Conservation (phyloP, 2,113 vertebrate genomes). For the Bostrychus sinensis region DNA sequence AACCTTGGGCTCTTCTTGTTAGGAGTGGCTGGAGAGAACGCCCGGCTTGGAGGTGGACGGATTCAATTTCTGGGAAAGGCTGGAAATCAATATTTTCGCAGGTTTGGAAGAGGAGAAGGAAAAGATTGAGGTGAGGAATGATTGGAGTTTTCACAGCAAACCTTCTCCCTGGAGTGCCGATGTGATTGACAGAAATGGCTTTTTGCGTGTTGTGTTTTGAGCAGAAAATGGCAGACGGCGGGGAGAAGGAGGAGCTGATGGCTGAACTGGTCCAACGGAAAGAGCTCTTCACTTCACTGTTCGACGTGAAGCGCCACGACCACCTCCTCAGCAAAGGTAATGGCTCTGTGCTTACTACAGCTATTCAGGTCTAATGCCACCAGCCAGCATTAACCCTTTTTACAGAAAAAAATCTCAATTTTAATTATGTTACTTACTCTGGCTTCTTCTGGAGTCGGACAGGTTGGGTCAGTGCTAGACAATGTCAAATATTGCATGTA, state of each 20-base stretch:
- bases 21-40: slow-evolving; percentile 98
- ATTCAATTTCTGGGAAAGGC: slow-evolving; percentile 94
- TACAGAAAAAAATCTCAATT: not conserved
- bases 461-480: too few species aligned
- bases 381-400: slow-evolving; percentile 8
- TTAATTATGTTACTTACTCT: too few species aligned
- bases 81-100: slow-evolving; percentile 87
- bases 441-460: too few species aligned
- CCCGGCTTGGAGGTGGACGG: slow-evolving; percentile 88
- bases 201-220: not conserved
- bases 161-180: slow-evolving; percentile 5
- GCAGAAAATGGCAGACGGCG: slow-evolving; percentile 81
- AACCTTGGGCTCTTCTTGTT: slow-evolving; percentile 34
- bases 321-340: slow-evolving; percentile 92
- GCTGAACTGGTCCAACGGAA: slow-evolving; percentile 87
- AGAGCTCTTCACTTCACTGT: slow-evolving; percentile 86
- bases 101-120: slow-evolving; percentile 84
- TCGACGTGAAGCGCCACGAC: slow-evolving; percentile 92
- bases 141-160: slow-evolving; percentile 31
- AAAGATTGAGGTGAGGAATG: slow-evolving; percentile 82
- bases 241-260: slow-evolving; percentile 88
- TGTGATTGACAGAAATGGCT: slow-evolving; percentile 45
- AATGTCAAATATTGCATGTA: too few species aligned
- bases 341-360: not conserved
- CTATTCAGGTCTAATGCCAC: not conserved